Evolutionary conservation across 2,113 vertebrate genomes (phyloP).

Genomic region (Piprites chloris): DNA sequence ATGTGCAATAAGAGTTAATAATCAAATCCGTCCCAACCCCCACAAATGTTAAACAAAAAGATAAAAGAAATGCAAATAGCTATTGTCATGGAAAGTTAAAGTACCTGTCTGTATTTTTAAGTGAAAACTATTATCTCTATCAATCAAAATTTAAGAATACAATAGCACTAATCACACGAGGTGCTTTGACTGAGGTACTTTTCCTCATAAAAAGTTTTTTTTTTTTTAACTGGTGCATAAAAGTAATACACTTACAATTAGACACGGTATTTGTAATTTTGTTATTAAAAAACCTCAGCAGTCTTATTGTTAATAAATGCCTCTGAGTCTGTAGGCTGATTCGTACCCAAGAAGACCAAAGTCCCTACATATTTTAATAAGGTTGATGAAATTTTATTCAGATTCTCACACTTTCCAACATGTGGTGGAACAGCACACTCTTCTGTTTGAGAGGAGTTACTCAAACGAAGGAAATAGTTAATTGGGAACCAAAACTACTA

Average conservation of each 20-base stretch:
- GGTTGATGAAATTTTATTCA: constrained; percentile 76
- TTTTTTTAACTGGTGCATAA: constrained; percentile 69
- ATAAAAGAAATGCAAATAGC: constrained; percentile 89
- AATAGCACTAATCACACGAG: constrained; percentile 86
- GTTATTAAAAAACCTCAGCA: constrained; percentile 78
- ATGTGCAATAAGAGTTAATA: constrained; percentile 85
- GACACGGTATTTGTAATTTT: constrained; percentile 79
- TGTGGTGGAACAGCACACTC: constrained; percentile 84
- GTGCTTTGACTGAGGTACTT: constrained; percentile 80
- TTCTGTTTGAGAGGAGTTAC: constrained; percentile 81
- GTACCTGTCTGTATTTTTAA: constrained; percentile 88
- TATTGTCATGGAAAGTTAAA: constrained; percentile 89
- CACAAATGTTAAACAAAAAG: constrained; percentile 86
- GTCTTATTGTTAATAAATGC: constrained; percentile 77
- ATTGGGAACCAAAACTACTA: constrained; percentile 64
- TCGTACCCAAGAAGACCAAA: constrained; percentile 73
- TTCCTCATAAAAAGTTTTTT: constrained; percentile 74
- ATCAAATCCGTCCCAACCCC: constrained; percentile 84
- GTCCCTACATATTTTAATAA: constrained; percentile 77
- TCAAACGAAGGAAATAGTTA: constrained; percentile 74
- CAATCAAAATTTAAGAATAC: constrained; percentile 90
- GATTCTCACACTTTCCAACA: constrained; percentile 76
- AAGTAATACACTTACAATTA: constrained; percentile 80
- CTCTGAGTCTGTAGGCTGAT: constrained; percentile 74
- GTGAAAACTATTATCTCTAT: constrained; percentile 90